Conservation (phyloP, 2,888 invertebrate species). For the Metacarcinus magister region DNA sequence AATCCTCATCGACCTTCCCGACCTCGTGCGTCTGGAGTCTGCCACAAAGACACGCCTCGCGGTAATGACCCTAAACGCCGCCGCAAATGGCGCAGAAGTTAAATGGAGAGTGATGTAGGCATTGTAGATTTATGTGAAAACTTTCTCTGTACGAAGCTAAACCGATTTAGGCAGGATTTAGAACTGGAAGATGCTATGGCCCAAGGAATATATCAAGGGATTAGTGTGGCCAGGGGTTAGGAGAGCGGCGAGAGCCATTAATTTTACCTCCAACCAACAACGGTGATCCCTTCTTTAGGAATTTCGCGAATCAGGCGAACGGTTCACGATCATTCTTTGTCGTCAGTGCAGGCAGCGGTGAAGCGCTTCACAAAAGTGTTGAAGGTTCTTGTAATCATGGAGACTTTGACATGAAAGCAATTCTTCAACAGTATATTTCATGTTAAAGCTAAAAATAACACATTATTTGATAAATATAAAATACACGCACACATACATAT, state of each 20-base stretch:
- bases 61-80: slow-evolving; percentile 62
- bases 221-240: slow-evolving; percentile 48
- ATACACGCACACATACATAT: neutral
- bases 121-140: slow-evolving; percentile 60
- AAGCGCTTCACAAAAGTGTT: neutral
- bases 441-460: neutral
- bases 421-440: neutral
- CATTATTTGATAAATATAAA: neutral
- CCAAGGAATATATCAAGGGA: slow-evolving; percentile 57
- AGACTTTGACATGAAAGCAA: neutral
- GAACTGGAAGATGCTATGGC: slow-evolving; percentile 53
- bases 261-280: slow-evolving; percentile 11
- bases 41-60: slow-evolving; percentile 62
- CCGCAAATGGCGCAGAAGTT: slow-evolving; percentile 64
- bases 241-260: neutral
- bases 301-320: neutral
- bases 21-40: neutral
- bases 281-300: neutral
- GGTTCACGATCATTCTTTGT: neutral
- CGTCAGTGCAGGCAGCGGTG: neutral
- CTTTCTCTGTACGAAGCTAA: slow-evolving; percentile 64
- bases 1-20: neutral
- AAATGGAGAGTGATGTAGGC: slow-evolving; percentile 65
- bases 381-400: neutral
- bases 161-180: slow-evolving; percentile 64